A percentile compares a stretch with the other conserved stretches of the same genome.
Evolutionary conservation across 2,797 vertebrate genomes (phyloP).

Genomic region (Epinephelus coioides): DNA sequence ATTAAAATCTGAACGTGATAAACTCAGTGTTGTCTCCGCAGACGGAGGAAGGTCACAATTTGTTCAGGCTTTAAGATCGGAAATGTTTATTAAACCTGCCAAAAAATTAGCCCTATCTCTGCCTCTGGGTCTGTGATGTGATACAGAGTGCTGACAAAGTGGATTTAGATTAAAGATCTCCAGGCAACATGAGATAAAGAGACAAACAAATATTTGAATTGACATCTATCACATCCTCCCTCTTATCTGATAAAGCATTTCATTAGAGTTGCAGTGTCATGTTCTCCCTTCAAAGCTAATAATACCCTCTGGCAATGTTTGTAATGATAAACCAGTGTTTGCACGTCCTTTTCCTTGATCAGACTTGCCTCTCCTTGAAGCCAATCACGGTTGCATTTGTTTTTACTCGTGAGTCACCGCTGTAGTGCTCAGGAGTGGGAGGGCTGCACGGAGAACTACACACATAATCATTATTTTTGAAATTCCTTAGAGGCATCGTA

Average conservation of each 20-base stretch:
- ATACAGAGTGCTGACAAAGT: conserved; percentile 30
- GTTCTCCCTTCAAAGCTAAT: conserved; percentile 54
- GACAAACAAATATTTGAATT: conserved; percentile 34
- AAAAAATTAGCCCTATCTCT: conserved; percentile 29
- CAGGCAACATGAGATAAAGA: conserved; percentile 17
- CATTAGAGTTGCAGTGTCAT: conserved; percentile 57
- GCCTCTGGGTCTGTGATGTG: conserved; percentile 21
- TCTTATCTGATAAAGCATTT: conserved; percentile 49
- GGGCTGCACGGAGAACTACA: conserved; percentile 14
- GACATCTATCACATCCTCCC: conserved; percentile 31
- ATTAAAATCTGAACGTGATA: conserved; percentile 62
- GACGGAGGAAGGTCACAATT: conserved; percentile 53
- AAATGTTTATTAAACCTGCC: conserved; percentile 50
- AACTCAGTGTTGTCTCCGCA: conserved; percentile 42
- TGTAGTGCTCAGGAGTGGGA: conserved; percentile 42
- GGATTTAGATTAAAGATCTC: conserved; percentile 34
- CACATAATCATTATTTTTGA: conserved; percentile 51
- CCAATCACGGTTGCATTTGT: conserved; percentile 55
- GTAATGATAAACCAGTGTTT: conserved; percentile 63
- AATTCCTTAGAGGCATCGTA: conserved; percentile 44
- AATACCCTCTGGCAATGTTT: conserved; percentile 48
- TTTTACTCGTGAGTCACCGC: conserved; percentile 54
- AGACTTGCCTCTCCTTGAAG: conserved; percentile 72
- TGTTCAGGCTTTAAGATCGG: conserved; percentile 29
- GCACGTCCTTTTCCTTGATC: conserved; percentile 65